Evolutionary conservation across 2,888 invertebrate genomes (phyloP), one percentile per base, ranked within the genome.

Genomic region (Drosophila anomalata): DNA sequence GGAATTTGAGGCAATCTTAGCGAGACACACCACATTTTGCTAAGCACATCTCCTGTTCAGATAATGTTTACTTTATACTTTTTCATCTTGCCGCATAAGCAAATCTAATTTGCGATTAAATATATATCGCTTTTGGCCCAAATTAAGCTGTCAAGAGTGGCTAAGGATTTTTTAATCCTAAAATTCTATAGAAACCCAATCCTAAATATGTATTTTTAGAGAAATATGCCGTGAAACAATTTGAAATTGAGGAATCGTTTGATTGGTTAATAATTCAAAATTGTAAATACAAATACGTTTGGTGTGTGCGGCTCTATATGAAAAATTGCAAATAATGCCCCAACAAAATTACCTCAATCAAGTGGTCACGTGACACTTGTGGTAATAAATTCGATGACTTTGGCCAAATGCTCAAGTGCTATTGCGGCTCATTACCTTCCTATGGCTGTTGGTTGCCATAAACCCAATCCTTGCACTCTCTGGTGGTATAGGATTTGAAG

Each of bases 341-440:
- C 61, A 59, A 51, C 66, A 55, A 76, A 76, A 69, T 59, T 67
- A 56, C 75, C 61, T 68, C 79, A 81, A 87, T 78, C 65, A 73
- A 81, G 61, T 62, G 82, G 65, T 69, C 87, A 81, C 80, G 80
- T 81, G 80, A 81, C 80, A 85, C 70, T 81, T 81, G 87, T 46
- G 87, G 87, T 67, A 76, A 66, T 76, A 58, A 73, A 69, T 87
- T 78, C 85, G 73, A 60, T 55, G 70, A 60, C 42, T 57, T 44
- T 69, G 76, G 73, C 53, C 58, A 56, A 61, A 70, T 60, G 75
- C 67, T 71, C 60, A 75, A 89, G 79, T 87, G 79, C 72, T 68
- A 88, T 79, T 88, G 78, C 77, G 87, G 90, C 89, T 88, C 90
- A 89, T 88, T 88, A 89, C 87, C 81, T 89, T 85, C 84, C 89